These are phyloP conservation scores for Philopotamus ludificatus DNA, from an alignment of 1,140 invertebrate genomes.

Conservation along the genomic window DNA sequence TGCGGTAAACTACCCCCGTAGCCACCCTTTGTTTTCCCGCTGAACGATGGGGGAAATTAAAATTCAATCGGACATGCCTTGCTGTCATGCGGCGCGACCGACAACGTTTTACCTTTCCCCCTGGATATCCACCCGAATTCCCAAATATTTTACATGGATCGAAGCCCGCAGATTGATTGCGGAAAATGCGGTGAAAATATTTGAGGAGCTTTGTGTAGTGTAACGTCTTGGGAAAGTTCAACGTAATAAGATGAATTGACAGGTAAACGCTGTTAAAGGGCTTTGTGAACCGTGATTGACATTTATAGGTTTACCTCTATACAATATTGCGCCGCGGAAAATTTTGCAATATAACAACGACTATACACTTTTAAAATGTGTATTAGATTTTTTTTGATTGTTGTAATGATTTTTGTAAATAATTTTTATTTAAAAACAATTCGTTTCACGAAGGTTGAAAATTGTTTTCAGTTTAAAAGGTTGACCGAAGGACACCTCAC, in stretches of 20 bases:
- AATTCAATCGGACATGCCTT: constrained; percentile 38
- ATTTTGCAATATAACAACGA: background rate
- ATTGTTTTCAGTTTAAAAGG: background rate
- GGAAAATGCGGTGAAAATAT: too few relatives aligned
- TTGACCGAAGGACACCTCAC: constrained; percentile 31
- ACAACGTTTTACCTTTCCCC: constrained; percentile 26
- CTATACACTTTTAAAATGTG: background rate
- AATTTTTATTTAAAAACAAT: background rate
- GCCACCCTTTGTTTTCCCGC: constrained; percentile 31
- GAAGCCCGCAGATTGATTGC: too few relatives aligned
- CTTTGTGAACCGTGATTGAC: constrained; percentile 4
- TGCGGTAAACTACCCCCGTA: background rate
- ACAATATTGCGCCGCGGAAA: background rate
- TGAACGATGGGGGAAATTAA: constrained; percentile 36
- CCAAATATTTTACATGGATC: too few relatives aligned
- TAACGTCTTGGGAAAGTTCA: too few relatives aligned
- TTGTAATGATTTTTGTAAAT: background rate
- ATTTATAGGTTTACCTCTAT: constrained; percentile 6
- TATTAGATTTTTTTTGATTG: background rate
- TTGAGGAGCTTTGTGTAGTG: too few relatives aligned
- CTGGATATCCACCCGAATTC: background rate
- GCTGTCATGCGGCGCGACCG: constrained; percentile 18
- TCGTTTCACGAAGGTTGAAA: background rate
- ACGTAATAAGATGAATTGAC: constrained; percentile 9
- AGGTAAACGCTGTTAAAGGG: background rate